phyloP scores from a whole-genome alignment of 1,140 invertebrate genomes.

The Heliconius melpomene region DNA sequence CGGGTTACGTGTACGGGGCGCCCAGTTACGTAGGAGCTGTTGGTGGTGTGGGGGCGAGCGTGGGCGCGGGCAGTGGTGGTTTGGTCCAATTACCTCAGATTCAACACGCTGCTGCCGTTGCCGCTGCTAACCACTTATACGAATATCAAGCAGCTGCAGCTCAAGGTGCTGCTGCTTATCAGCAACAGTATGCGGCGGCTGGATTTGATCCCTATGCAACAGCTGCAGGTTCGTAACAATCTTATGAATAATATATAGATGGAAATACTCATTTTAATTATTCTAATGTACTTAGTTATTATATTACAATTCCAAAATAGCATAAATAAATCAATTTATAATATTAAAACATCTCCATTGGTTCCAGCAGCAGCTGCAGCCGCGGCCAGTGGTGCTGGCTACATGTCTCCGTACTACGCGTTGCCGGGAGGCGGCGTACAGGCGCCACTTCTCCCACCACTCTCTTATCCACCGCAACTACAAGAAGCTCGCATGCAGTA shows the following conservation, averaged over 20 bases:
- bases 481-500: conserved; percentile 81
- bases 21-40: conserved; percentile 83
- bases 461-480: conserved; percentile 74
- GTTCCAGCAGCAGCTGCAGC: conserved; percentile 73
- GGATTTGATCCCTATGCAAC: conserved; percentile 86
- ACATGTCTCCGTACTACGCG: conserved; percentile 86
- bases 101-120: conserved; percentile 87
- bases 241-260: no score
- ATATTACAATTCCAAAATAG: no score
- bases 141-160: conserved; percentile 88
- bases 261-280: no score
- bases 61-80: conserved; percentile 74
- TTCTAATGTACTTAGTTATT: no score
- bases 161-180: conserved; percentile 84
- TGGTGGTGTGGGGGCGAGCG: conserved; percentile 80
- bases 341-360: conserved; percentile 5
- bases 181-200: conserved; percentile 85
- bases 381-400: conserved; percentile 84
- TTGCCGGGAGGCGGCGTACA: conserved; percentile 84
- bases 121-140: conserved; percentile 87
- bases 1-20: conserved; percentile 88
- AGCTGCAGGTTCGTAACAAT: conserved; percentile 58
- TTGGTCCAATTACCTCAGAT: conserved; percentile 86
- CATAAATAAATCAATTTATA: background rate
- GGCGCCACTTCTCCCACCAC: conserved; percentile 82